Evolutionary conservation across 2,797 vertebrate species (phyloP).

Genomic region (Peromyscus aztecus): DNA sequence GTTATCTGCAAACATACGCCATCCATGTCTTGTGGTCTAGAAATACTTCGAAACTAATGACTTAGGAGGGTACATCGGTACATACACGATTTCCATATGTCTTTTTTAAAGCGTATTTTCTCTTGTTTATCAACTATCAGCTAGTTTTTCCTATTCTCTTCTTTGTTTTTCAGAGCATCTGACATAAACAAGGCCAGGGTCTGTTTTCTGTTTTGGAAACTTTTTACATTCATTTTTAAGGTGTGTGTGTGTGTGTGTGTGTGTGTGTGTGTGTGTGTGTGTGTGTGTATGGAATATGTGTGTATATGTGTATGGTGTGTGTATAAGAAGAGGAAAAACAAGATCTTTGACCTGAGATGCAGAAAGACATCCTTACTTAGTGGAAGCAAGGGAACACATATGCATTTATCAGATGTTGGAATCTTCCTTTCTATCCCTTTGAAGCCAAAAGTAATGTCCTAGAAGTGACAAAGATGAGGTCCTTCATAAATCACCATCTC

Average conservation of each 20-base stretch:
- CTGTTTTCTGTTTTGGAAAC: background rate
- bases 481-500: background rate
- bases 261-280: no score
- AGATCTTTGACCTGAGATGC: background rate
- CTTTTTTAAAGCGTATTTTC: conserved; percentile 30
- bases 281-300: background rate
- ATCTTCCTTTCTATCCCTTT: background rate
- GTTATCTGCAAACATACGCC: conserved; percentile 29
- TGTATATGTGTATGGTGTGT: background rate
- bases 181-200: background rate
- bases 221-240: background rate
- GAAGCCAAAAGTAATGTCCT: background rate
- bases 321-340: conserved; percentile 15
- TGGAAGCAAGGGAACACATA: background rate
- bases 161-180: conserved; percentile 41
- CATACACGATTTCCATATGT: conserved; percentile 28
- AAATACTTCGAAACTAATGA: conserved; percentile 58
- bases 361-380: background rate
- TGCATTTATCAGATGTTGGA: background rate
- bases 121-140: background rate
- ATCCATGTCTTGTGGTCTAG: background rate
- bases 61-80: conserved; percentile 29
- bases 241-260: background rate
- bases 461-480: background rate
- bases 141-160: conserved; percentile 30